These are phyloP conservation scores for Acleris laterana DNA, from an alignment of 2,888 invertebrate species.

Conservation along the genomic window DNA sequence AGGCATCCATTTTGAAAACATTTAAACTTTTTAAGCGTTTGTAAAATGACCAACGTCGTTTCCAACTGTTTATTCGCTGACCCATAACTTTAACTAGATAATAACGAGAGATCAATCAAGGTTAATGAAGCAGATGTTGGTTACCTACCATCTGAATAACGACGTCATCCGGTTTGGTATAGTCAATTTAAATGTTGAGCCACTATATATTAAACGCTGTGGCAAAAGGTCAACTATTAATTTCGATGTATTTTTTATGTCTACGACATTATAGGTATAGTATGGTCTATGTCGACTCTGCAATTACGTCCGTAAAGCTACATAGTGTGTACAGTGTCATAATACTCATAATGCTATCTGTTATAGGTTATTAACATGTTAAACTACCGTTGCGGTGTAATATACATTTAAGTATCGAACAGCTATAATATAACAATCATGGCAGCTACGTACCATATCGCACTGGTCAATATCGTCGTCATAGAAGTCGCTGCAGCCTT, in stretches of 20 bases:
- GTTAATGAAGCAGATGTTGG: conserved; percentile 25
- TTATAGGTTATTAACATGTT: no score
- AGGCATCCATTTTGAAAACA: conserved; percentile 34
- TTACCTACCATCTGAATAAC: not conserved
- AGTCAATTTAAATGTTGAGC: not conserved
- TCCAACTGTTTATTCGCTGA: not conserved
- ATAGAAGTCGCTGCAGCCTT: conserved; percentile 81
- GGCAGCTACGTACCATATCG: conserved; percentile 75
- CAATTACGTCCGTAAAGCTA: no score
- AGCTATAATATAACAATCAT: not conserved
- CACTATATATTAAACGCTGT: conserved; percentile 3
- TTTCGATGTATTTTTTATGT: no score
- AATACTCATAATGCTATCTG: no score
- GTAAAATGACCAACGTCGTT: not conserved
- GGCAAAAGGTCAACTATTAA: no score
- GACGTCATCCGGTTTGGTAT: not conserved
- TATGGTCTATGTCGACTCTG: no score
- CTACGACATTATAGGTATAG: no score
- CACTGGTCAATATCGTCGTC: conserved; percentile 82
- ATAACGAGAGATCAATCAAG: conserved; percentile 33
- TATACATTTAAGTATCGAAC: no score
- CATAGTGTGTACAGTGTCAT: no score
- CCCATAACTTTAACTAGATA: conserved; percentile 3
- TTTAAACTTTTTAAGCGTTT: conserved; percentile 15
- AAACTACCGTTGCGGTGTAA: no score